Percentiles rank a stretch among this genome's conserved stretches.
These are phyloP conservation scores for Gortyna flavago DNA, from an alignment of 2,888 invertebrate species.

Conservation along the genomic window DNA sequence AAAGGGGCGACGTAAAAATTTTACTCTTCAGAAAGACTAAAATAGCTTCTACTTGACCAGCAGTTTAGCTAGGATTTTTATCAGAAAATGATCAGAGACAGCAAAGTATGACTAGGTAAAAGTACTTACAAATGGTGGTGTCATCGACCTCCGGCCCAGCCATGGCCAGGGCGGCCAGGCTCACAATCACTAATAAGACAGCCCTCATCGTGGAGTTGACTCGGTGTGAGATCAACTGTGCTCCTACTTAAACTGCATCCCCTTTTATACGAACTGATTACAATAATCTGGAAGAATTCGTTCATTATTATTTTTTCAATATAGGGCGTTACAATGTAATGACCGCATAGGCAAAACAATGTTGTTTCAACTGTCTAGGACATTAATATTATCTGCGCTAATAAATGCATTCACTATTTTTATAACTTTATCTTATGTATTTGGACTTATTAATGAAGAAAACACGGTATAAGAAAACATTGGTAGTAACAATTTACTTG, in stretches of 20 bases:
- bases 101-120: background rate
- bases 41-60: background rate
- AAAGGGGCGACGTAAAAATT: background rate
- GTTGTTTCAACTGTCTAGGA: constrained; percentile 35
- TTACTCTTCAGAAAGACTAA: background rate
- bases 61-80: background rate
- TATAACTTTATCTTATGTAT: constrained; percentile 11
- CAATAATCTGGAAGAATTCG: constrained; percentile 34
- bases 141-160: constrained; percentile 78
- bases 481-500: background rate
- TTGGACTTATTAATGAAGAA: constrained; percentile 10
- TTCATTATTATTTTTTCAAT: constrained; percentile 44
- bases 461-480: constrained; percentile 1
- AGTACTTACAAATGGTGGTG: constrained; percentile 74
- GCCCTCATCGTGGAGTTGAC: constrained; percentile 83
- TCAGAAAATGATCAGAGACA: background rate
- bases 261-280: constrained; percentile 73
- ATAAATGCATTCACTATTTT: constrained; percentile 11
- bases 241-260: constrained; percentile 28
- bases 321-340: constrained; percentile 51
- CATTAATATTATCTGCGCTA: constrained; percentile 16
- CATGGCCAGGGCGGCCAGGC: constrained; percentile 82
- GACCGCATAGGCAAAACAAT: constrained; percentile 37
- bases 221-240: constrained; percentile 79
- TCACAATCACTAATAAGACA: constrained; percentile 75